phyloP scores from a whole-genome alignment of 1,140 invertebrate species.

The Pygmarrhopalites habei region DNA sequence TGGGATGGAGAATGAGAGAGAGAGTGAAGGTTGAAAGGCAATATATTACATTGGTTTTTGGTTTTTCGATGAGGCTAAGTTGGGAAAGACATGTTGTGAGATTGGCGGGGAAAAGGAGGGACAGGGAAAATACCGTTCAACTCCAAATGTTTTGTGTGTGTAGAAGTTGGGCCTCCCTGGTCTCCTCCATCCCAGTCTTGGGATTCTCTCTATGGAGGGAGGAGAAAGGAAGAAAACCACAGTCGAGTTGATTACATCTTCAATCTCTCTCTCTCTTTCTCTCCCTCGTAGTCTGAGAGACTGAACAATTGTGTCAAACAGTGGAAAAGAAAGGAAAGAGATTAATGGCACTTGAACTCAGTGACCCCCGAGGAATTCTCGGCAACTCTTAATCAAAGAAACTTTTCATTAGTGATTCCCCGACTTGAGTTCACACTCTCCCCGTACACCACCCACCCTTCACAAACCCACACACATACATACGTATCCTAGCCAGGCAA shows the following conservation, averaged over 20 bases:
- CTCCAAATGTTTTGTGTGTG: neutral
- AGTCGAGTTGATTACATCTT: constrained; percentile 21
- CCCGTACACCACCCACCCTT: neutral
- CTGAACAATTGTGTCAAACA: constrained; percentile 37
- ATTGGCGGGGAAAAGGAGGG: neutral
- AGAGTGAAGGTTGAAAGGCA: too few species aligned
- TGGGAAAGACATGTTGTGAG: neutral
- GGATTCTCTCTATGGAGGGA: neutral
- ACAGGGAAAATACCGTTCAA: neutral
- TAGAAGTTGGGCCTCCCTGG: neutral
- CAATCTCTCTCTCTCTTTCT: neutral
- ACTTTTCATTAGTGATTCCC: constrained; percentile 32
- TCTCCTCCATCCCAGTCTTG: too few species aligned
- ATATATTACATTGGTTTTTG: too few species aligned
- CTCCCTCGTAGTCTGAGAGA: constrained; percentile 8
- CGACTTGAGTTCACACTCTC: neutral
- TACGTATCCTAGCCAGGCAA: neutral
- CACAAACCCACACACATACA: neutral
- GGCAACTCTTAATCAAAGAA: constrained; percentile 29
- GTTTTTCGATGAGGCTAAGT: too few species aligned
- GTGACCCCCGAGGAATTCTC: constrained; percentile 23
- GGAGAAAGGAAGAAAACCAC: constrained; percentile 2
- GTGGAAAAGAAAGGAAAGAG: constrained; percentile 28
- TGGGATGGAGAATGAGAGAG: too few species aligned
- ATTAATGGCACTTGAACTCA: constrained; percentile 32